phyloP scores from a whole-genome alignment of 2,888 invertebrate genomes.

The Drosophila mayaguana region DNA sequence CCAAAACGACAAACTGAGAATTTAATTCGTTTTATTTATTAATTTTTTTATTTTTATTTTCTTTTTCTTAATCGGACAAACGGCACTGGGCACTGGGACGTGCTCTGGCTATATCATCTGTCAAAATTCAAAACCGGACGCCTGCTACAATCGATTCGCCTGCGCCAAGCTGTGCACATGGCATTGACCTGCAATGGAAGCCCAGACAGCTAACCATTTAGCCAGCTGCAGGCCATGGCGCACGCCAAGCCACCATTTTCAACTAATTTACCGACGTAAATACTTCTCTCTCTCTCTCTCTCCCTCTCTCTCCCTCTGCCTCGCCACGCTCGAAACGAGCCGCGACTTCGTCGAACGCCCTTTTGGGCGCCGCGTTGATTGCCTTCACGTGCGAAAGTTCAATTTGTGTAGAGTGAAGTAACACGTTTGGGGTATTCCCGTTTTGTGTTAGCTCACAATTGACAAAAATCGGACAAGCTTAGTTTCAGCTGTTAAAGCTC shows the following conservation, averaged over 20 bases:
- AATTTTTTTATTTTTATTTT: not conserved
- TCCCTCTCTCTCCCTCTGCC: not conserved
- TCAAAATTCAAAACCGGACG: slow-evolving; percentile 7
- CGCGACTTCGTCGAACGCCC: slow-evolving; percentile 12
- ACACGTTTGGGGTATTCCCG: not conserved
- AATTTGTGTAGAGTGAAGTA: not conserved
- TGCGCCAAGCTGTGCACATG: slow-evolving; percentile 45
- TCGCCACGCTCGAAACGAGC: too few species aligned
- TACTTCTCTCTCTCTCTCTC: too few species aligned
- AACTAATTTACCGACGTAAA: slow-evolving; percentile 60
- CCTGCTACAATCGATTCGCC: slow-evolving; percentile 53
- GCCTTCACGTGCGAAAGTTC: slow-evolving; percentile 63
- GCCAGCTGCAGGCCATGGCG: slow-evolving; percentile 12
- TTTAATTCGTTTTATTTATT: not conserved
- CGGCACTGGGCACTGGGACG: slow-evolving; percentile 1
- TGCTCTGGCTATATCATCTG: not conserved
- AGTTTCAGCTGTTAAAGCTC: not conserved
- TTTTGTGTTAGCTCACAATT: not conserved
- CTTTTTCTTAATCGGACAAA: not conserved
- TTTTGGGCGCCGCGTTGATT: slow-evolving; percentile 55
- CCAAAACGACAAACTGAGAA: not conserved
- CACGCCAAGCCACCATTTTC: slow-evolving; percentile 64
- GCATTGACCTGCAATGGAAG: slow-evolving; percentile 67
- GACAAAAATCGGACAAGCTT: not conserved
- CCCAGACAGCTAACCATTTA: not conserved